phyloP scores from a whole-genome alignment of 2,797 vertebrate genomes.

The Myotis findleyi region DNA sequence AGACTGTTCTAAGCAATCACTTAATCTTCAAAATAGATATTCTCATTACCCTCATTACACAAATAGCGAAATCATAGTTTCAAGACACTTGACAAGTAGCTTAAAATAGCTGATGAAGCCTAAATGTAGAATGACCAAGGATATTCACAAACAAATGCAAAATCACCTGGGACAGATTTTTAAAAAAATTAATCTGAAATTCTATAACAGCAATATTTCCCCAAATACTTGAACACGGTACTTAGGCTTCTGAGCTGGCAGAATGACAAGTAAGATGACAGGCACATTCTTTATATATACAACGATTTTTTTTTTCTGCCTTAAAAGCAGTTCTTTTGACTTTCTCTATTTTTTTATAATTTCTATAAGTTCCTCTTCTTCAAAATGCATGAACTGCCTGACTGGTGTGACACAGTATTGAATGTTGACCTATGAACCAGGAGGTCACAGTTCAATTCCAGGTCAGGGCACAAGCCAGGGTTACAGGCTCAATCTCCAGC shows the following conservation, averaged over 20 bases:
- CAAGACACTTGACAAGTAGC: neutral
- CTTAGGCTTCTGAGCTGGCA: neutral
- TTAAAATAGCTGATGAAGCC: neutral
- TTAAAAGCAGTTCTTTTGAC: neutral
- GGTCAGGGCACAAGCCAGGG: too few relatives aligned
- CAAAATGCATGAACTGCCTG: neutral
- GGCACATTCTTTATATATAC: neutral
- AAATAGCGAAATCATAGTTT: neutral
- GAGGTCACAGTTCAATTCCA: too few relatives aligned
- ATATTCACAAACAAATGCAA: conserved; percentile 31
- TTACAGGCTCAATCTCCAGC: too few relatives aligned
- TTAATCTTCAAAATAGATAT: neutral
- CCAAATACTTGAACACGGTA: neutral
- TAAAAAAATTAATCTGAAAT: neutral
- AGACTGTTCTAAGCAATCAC: neutral
- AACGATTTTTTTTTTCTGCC: neutral
- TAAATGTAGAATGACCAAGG: neutral
- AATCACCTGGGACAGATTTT: neutral
- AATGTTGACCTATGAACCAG: too few relatives aligned
- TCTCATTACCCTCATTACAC: neutral
- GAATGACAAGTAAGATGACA: neutral
- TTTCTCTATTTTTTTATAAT: neutral
- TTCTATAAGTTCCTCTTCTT: neutral
- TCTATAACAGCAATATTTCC: neutral
- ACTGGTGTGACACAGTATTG: too few relatives aligned